Base-by-base conservation (phyloP, 2,113 vertebrate genomes). In the Rhynchopsitta pachyrhyncha region DNA sequence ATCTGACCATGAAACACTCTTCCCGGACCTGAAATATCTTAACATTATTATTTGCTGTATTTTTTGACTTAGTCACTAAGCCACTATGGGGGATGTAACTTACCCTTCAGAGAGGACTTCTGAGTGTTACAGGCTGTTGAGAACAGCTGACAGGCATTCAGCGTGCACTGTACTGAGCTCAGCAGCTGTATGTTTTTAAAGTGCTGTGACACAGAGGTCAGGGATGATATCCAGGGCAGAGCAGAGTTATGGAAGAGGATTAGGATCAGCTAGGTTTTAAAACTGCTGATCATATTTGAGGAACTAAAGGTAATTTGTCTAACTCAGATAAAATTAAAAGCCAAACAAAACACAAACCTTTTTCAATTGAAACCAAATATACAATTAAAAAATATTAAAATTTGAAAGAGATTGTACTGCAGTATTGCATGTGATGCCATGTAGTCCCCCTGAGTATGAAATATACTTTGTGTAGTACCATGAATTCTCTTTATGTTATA, bases 181-280 rank as follows among this genome's bases (percentile, higher is more conserved):
- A 89, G 57, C 75, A 33, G 55, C 4, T 41, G 23, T 29, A 53
- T 1, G 1, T 73, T 83, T 91, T 80, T 78, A 46, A 82, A 94
- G 35, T 4, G 3, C 22, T 59, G 31, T 66, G 52, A 91, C 62
- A 71, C 23, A 25, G 22, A 81, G 39, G 46, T 80, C 60, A 73
- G 41, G 52, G n/a, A 49, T 68, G 41, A 82, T 92, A 93, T 66
- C 31, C 67, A 82, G 90, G 82, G 25, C 59, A 63, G 6, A 46
- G 37, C 16, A 73, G 68, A 86, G 49, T 69, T 92, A 93, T 57
- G 22, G 71, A 87, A 82, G 42, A 86, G 37, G 52, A 90, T 93
- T 93, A 95, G 46, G 22, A 46, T 82, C 31, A 81, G 39, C 63
- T 53, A 29, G 60, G 11, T 70, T 95, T 96, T 73, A 79, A 91